Percentiles rank a stretch among this genome's conserved stretches.
phyloP scores from a whole-genome alignment of 2,888 invertebrate species.

The Cloeon dipterum region DNA sequence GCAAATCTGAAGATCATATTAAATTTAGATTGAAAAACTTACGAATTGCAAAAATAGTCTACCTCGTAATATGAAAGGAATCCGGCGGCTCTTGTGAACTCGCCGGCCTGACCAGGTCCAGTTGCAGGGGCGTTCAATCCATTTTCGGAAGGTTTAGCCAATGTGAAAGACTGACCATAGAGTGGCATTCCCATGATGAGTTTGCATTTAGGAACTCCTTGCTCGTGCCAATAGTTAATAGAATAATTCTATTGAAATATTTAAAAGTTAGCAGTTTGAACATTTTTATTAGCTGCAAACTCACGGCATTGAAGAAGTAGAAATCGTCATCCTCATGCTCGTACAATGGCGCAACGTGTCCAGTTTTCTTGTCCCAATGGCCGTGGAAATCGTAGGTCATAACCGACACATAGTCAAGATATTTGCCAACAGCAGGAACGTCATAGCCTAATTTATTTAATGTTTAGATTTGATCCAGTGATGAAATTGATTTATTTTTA shows the following conservation, averaged over 20 bases:
- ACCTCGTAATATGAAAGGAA: conserved; percentile 77
- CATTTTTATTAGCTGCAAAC: conserved; percentile 15
- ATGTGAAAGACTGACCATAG: conserved; percentile 67
- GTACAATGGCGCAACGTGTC: conserved; percentile 68
- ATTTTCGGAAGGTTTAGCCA: conserved; percentile 30
- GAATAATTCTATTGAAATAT: conserved; percentile 30
- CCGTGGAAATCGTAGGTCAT: conserved; percentile 87
- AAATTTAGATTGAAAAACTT: conserved; percentile 6
- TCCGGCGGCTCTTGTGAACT: conserved; percentile 62
- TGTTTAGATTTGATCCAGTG: not conserved
- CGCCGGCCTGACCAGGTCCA: conserved; percentile 61
- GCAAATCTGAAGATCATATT: conserved; percentile 36
- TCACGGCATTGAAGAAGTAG: conserved; percentile 60
- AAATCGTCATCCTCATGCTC: conserved; percentile 62
- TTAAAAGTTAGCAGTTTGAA: not conserved
- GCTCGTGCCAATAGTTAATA: conserved; percentile 44
- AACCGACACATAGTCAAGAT: conserved; percentile 75
- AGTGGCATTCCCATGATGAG: conserved; percentile 60
- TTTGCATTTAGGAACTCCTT: conserved; percentile 37
- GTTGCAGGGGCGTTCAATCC: conserved; percentile 54
- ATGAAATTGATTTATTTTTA: conserved; percentile 6
- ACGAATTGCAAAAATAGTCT: conserved; percentile 5
- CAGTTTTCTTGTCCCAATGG: conserved; percentile 80
- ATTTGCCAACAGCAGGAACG: conserved; percentile 44
- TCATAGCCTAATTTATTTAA: conserved; percentile 39